These are phyloP conservation scores for Plagodis pulveraria DNA, from an alignment of 2,888 invertebrate genomes.

Conservation along the genomic window DNA sequence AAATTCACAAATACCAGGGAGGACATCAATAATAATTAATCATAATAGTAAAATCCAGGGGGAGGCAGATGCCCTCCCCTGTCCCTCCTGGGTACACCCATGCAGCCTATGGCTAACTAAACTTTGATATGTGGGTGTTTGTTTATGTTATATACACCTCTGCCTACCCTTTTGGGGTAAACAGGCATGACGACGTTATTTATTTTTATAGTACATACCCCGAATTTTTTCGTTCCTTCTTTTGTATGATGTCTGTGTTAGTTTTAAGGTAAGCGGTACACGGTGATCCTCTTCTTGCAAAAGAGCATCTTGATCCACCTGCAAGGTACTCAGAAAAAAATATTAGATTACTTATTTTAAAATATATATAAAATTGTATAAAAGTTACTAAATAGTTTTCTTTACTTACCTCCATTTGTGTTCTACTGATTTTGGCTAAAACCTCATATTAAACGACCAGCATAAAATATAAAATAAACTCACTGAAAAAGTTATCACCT, in stretches of 20 bases:
- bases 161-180: neutral
- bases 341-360: no score
- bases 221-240: slow-evolving; percentile 62
- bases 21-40: no score
- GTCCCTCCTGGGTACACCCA: no score
- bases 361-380: no score
- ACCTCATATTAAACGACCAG: slow-evolving; percentile 50
- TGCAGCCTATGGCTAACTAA: no score
- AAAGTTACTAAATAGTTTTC: no score
- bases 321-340: slow-evolving; percentile 23
- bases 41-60: no score
- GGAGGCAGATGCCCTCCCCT: no score
- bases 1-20: no score
- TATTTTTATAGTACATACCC: slow-evolving; percentile 42
- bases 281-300: slow-evolving; percentile 64
- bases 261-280: slow-evolving; percentile 55
- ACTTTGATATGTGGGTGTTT: no score
- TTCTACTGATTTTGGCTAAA: slow-evolving; percentile 47
- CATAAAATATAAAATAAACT: slow-evolving; percentile 50
- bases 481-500: slow-evolving; percentile 50
- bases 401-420: slow-evolving; percentile 67
- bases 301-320: slow-evolving; percentile 64
- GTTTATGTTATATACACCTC: no score
- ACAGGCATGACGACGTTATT: neutral
- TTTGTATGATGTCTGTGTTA: slow-evolving; percentile 49